Evolutionary conservation across 1,140 invertebrate species (phyloP).

Genomic region (Drosophila prosaltans): DNA sequence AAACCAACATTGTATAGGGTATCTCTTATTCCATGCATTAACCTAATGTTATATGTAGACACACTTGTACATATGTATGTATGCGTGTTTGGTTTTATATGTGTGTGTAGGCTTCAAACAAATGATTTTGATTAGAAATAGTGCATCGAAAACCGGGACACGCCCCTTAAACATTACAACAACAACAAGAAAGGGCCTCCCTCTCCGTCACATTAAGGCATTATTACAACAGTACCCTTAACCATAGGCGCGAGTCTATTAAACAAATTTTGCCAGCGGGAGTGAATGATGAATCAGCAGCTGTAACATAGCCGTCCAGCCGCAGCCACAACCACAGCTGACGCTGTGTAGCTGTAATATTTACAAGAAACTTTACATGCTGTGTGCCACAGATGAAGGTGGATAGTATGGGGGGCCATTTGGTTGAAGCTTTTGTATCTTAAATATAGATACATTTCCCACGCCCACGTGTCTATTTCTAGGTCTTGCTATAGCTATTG

Average conservation of each 20-base stretch:
- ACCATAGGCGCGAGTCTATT: constrained; percentile 22
- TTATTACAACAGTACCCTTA: constrained; percentile 55
- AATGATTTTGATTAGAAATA: constrained; percentile 61
- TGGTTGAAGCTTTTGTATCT: constrained; percentile 28
- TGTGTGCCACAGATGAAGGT: constrained; percentile 17
- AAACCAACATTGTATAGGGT: not conserved
- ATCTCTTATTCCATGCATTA: not conserved
- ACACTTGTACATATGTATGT: not conserved
- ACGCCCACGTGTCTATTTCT: constrained; percentile 80
- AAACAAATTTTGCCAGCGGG: constrained; percentile 47
- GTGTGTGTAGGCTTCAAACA: not conserved
- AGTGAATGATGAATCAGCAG: constrained; percentile 31
- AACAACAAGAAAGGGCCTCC: constrained; percentile 28
- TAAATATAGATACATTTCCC: constrained; percentile 75
- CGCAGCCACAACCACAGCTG: not conserved
- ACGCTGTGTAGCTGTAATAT: constrained; percentile 45
- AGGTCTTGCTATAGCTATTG: constrained; percentile 51
- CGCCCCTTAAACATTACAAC: constrained; percentile 26
- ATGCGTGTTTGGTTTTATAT: not conserved
- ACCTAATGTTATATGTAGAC: not conserved
- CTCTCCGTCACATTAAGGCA: constrained; percentile 27
- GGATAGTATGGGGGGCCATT: not conserved
- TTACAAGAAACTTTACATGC: constrained; percentile 59
- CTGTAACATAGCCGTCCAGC: constrained; percentile 33
- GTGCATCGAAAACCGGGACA: constrained; percentile 20